phyloP scores from a whole-genome alignment of 53 echinoderm and acorn worm species.

The Paracentrotus lividus region DNA sequence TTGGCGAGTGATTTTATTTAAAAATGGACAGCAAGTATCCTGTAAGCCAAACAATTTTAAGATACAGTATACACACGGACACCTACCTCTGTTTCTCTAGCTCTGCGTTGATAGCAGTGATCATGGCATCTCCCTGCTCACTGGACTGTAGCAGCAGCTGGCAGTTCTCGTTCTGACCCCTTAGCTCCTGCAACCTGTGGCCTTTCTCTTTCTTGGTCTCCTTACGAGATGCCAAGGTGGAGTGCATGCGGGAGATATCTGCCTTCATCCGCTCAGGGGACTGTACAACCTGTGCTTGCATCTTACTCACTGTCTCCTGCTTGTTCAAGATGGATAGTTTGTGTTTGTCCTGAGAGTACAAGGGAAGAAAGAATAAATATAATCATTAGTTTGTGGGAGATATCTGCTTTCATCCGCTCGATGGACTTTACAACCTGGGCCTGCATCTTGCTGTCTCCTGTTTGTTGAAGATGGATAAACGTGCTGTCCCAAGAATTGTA shows the following conservation, averaged over 20 bases:
- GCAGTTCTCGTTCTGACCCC: conserved; percentile 81
- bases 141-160: conserved; percentile 75
- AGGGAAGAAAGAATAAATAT: not conserved
- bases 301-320: conserved; percentile 79
- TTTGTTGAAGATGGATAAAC: conserved; percentile 77
- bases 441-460: conserved; percentile 84
- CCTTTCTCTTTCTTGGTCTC: conserved; percentile 86
- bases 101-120: conserved; percentile 78
- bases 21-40: too few species aligned
- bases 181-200: conserved; percentile 82
- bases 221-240: conserved; percentile 82
- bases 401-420: conserved; percentile 96
- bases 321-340: conserved; percentile 82
- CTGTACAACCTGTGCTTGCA: conserved; percentile 93
- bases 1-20: too few species aligned
- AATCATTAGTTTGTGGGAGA: conserved; percentile 78
- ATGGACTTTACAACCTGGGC: conserved; percentile 97
- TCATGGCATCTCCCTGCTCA: conserved; percentile 84
- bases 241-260: conserved; percentile 96
- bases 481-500: too few species aligned
- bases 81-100: conserved; percentile 89
- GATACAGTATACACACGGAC: too few species aligned
- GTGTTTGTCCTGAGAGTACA: conserved; percentile 83
- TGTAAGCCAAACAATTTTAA: too few species aligned
- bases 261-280: conserved; percentile 98